These are phyloP conservation scores for Drosophila kohkoa DNA, from an alignment of 1,140 invertebrate species.

Conservation along the genomic window DNA sequence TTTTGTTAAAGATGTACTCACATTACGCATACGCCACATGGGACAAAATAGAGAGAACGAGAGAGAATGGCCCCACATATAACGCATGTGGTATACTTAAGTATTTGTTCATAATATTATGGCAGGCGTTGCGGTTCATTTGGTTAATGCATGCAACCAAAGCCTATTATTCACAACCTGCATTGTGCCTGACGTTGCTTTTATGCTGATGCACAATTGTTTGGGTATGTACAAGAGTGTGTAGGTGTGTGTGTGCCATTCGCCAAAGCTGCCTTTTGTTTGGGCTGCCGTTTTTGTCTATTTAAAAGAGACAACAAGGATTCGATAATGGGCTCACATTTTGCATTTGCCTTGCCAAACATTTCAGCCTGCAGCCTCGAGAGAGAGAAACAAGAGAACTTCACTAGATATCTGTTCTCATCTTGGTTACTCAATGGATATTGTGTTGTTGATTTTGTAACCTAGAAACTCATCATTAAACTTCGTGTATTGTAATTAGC, in stretches of 20 bases:
- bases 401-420: background rate
- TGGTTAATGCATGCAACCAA: conserved; percentile 75
- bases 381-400: background rate
- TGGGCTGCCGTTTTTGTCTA: conserved; percentile 36
- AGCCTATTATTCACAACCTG: conserved; percentile 72
- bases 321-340: conserved; percentile 36
- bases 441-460: background rate
- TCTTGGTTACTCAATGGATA: background rate
- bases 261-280: conserved; percentile 53
- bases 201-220: conserved; percentile 10
- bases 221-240: conserved; percentile 6
- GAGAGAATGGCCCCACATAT: background rate
- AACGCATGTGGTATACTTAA: conserved; percentile 24
- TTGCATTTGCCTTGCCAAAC: conserved; percentile 7
- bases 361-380: background rate
- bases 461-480: background rate
- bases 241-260: conserved; percentile 10
- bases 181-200: conserved; percentile 61
- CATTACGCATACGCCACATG: conserved; percentile 61
- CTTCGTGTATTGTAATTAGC: background rate
- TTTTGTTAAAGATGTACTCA: conserved; percentile 27
- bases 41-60: conserved; percentile 13
- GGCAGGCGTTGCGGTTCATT: conserved; percentile 75
- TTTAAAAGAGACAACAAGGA: conserved; percentile 32
- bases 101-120: conserved; percentile 61